These are phyloP conservation scores for Tethea ocularis DNA, from an alignment of 2,888 invertebrate genomes.

Conservation along the genomic window DNA sequence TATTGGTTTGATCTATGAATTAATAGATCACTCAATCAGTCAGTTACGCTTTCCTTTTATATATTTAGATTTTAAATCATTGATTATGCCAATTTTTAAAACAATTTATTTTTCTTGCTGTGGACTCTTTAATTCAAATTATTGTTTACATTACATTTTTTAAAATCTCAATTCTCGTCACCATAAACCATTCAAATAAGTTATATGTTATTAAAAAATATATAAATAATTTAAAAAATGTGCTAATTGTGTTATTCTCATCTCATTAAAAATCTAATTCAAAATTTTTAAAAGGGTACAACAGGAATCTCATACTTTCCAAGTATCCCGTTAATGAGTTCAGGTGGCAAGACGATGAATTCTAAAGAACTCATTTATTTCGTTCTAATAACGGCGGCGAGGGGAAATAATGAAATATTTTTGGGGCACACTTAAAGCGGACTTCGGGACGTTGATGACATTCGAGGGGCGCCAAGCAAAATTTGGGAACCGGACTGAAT, in stretches of 20 bases:
- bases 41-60: too few relatives aligned
- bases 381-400: constrained; percentile 9
- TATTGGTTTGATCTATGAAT: too few relatives aligned
- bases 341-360: constrained; percentile 7
- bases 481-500: constrained; percentile 4
- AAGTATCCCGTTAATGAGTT: constrained; percentile 5
- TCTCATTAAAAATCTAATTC: not conserved
- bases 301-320: not conserved
- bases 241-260: not conserved
- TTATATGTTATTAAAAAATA: too few relatives aligned
- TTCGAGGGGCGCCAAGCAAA: constrained; percentile 6
- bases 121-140: too few relatives aligned
- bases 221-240: too few relatives aligned
- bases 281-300: not conserved
- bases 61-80: too few relatives aligned
- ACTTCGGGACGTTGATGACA: constrained; percentile 5
- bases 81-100: too few relatives aligned
- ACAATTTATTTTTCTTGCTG: too few relatives aligned
- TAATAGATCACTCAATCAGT: too few relatives aligned
- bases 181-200: too few relatives aligned
- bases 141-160: too few relatives aligned
- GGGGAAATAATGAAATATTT: constrained; percentile 11
- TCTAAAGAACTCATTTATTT: constrained; percentile 12
- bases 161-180: not conserved
- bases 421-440: constrained; percentile 5